Base-by-base conservation (phyloP, 2,113 vertebrate species). In the Columbina picui region DNA sequence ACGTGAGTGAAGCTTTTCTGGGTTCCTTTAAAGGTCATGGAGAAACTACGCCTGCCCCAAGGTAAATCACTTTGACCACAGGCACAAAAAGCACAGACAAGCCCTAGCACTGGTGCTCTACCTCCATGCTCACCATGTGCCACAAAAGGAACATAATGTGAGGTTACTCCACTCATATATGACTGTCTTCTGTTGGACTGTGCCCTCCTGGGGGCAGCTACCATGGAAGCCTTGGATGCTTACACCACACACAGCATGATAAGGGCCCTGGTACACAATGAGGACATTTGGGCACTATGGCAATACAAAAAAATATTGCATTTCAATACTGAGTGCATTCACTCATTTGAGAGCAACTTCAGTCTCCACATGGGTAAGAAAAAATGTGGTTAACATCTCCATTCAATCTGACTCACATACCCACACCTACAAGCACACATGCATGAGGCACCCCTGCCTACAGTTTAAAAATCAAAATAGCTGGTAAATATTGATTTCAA, bases 171-270 rank as follows among this genome's bases (percentile, higher is more conserved):
- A 50, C 0, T 0, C 3, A 4, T 3, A 34, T 4, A 1, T 2
- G 13, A 38, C 38, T 60, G 4, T 29, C 52, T 70, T 49, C n/a
- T 32, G 15, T 60, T 27, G 36, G 45, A 36, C 22, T 32, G 14
- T 36, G 50, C 25, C 4, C 39, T 77, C 70, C 36, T 14, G 10
- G 49, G 36, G 34, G 9, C 36, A 68, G 68, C 32, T 26, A 26
- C 38, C 63, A 5, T 6, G 22, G 22, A 41, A 64, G 57, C 12
- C 61, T 74, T 69, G 57, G 36, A 29, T 38, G 34, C 23, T 67
- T 10, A 32, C 5, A 25, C 8, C 2, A 0, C 0, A 1, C 13
- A 6, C 27, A 38, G 70, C 39, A 50, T 39, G 23, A 1, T n/a
- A 45, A 60, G 52, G 15, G 32, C 52, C 22, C 9, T 21, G 30